Evolutionary conservation across 1,140 invertebrate genomes (phyloP), one percentile per base, ranked within the genome.

Genomic region (Periplaneta americana): DNA sequence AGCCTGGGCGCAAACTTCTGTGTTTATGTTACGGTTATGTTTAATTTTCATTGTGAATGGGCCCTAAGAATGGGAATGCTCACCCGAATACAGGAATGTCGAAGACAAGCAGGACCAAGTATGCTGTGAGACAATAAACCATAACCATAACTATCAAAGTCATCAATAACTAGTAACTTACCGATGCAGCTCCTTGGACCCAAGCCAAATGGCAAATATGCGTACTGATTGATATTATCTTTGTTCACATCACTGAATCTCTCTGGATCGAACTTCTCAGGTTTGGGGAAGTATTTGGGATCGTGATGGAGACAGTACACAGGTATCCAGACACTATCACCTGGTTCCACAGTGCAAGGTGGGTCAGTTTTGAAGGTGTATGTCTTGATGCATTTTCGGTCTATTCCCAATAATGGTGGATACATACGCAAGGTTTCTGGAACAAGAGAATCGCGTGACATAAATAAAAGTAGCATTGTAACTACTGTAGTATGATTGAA

Each of bases 261-360:
- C 48, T 90, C 88, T 0, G 90, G 89, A 79, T 87, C 83, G 84
- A 89, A 90, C 18, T 80, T 80, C 77, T 89, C 86, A 22, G 89
- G 87, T 57, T 90, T 83, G 0, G 85, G 84, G 82, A 86, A 90
- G 78, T 86, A 86, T 22, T 86, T 84, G n/a, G 84, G 84, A 83
- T 85, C 86, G 83, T 82, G 86, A 78, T 91, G 88, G 18, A 90
- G 81, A 85, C 86, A 80, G 87, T 85, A 83, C 85, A 88, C 81
- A 84, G 89, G 84, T 83, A 91, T 85, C 85, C 86, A 48, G 83
- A 90, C 85, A 88, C 91, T 34, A 90, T 87, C 79, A 88, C 37
- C 32, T 84, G 33, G 11, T 35, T 36, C 22, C 39, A 33, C 88
- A n/a, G 82, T 83, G 28, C 80, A 84, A 10, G 87, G 87, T 80